A percentile compares a stretch with the other conserved stretches of the same genome.
phyloP scores from a whole-genome alignment of 2,113 vertebrate species.

The Aspidoscelis tigris region DNA sequence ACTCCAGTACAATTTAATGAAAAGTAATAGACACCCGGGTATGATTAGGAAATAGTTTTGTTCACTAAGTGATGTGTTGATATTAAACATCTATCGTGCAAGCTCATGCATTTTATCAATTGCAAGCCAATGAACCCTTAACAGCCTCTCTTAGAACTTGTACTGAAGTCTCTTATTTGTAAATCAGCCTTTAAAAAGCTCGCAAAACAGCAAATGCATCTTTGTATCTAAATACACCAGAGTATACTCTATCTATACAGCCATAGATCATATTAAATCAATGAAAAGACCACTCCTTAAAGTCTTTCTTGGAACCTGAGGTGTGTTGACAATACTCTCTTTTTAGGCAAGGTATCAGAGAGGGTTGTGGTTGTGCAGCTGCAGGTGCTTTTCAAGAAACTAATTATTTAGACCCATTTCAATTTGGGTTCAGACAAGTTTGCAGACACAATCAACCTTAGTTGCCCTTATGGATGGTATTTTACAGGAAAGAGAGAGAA shows the following conservation, averaged over 20 bases:
- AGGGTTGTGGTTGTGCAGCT: too few relatives aligned
- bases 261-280: neutral
- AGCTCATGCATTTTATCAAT: slow-evolving; percentile 18
- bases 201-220: slow-evolving; percentile 18
- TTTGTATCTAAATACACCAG: neutral
- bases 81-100: neutral
- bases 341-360: too few relatives aligned
- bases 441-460: too few relatives aligned
- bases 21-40: slow-evolving; percentile 50
- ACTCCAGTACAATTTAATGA: slow-evolving; percentile 52
- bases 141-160: slow-evolving; percentile 15
- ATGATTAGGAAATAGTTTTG: slow-evolving; percentile 38
- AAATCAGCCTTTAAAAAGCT: slow-evolving; percentile 38
- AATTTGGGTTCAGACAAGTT: too few relatives aligned
- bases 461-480: too few relatives aligned
- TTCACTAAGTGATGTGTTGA: slow-evolving; percentile 17
- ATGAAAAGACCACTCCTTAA: neutral
- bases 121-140: slow-evolving; percentile 13
- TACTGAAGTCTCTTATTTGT: slow-evolving; percentile 19
- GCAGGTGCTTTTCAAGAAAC: too few relatives aligned
- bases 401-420: too few relatives aligned
- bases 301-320: too few relatives aligned
- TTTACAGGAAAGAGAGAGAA: too few relatives aligned
- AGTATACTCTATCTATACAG: neutral
- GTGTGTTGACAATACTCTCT: too few relatives aligned